Evolutionary conservation across 2,113 vertebrate genomes (phyloP).

Genomic region (Spea multiplicata): DNA sequence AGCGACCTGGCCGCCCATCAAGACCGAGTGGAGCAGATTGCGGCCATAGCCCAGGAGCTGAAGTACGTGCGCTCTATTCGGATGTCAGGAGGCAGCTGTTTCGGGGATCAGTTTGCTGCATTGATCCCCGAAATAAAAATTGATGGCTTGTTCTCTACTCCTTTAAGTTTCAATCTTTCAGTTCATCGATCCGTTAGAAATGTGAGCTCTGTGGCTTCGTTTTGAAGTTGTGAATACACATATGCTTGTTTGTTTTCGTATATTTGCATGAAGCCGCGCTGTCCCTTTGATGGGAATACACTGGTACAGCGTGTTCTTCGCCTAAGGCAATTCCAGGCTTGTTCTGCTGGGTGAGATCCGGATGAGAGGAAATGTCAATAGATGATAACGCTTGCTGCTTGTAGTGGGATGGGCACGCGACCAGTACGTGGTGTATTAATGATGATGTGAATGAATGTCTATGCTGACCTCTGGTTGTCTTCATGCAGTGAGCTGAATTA

Average conservation of each 20-base stretch:
- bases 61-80: conserved; percentile 73
- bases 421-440: not conserved
- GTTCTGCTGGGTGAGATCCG: not conserved
- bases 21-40: conserved; percentile 97
- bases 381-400: not conserved
- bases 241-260: no score
- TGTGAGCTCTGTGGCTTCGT: no score
- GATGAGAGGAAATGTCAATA: conserved; percentile 34
- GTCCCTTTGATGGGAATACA: not conserved
- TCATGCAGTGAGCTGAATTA: conserved; percentile 91
- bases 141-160: no score
- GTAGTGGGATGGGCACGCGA: not conserved
- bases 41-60: conserved; percentile 94
- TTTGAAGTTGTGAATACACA: no score
- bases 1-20: conserved; percentile 97
- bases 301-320: not conserved
- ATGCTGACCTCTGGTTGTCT: conserved; percentile 17
- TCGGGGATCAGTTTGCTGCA: no score
- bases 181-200: no score
- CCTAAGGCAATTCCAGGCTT: not conserved
- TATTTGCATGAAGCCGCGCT: no score
- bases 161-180: no score
- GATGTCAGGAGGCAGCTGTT: no score
- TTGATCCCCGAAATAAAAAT: no score
- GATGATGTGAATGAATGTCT: not conserved